Evolutionary conservation across 2,888 invertebrate genomes (phyloP), one percentile per base, ranked within the genome.

Genomic region (Bellardia bayeri): DNA sequence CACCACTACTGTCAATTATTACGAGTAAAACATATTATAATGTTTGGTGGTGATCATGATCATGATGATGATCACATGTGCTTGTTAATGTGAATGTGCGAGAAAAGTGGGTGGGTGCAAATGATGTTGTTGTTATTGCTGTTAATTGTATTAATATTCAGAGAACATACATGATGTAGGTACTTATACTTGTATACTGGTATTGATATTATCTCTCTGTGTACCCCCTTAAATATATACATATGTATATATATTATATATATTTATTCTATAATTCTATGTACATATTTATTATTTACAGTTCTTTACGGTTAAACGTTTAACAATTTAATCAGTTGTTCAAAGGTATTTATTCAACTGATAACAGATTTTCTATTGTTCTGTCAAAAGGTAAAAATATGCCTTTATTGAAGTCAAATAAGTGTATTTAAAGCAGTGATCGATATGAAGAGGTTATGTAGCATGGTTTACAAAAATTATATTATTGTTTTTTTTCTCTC

Each of bases 101-200:
- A 7, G 33, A 40, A 45, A 64, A 42, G 45, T 66, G 37, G n/a
- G 51, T 69, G 33, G 49, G 69, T 30, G 58, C 13, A 11, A 11
- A 30, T 58, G 58, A 30, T 58, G 30, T 61, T 37, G n/a, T 40
- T 42, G 58, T 23, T 30, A 30, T 23, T 58, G 23, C 14, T 61
- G 64, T 64, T 42, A 42, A 23, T 42, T 42, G 2, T 23, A 42
- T 66, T 23, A 66, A 45, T 66, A 66, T 66, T 66, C 63, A 37
- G 11, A 45, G 4, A 66, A 42, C 16, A 23, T n/a, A 40, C 16
- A 42, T 45, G 13, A 45, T 45, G 7, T n/a, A n/a, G n/a, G n/a
- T 40, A 14, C 33, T 16, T 14, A n/a, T 23, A 56, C 16, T 16
- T 56, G 56, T 56, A 23, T 23, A 23, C 23, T 56, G 9, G 9